A percentile compares a stretch with the other conserved stretches of the same genome.
phyloP scores from a whole-genome alignment of 2,888 invertebrate genomes.

The Xylocampa areola region DNA sequence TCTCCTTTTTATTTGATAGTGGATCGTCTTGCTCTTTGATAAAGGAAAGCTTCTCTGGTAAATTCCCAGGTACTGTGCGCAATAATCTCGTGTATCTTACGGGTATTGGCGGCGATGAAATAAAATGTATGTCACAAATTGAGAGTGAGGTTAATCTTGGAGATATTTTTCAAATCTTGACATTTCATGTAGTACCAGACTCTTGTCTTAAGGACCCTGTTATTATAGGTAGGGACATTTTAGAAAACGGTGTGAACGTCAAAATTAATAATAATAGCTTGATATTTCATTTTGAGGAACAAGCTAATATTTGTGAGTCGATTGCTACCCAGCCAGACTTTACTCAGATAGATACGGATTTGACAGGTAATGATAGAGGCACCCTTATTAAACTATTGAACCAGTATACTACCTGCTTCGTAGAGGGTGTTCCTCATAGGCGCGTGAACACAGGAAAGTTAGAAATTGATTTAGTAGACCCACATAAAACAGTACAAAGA shows the following conservation, averaged over 20 bases:
- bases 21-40: conserved; percentile 12
- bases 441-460: conserved; percentile 43
- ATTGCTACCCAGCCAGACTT: too few relatives aligned
- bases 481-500: conserved; percentile 38
- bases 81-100: conserved; percentile 4
- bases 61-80: conserved; percentile 1
- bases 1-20: conserved; percentile 25
- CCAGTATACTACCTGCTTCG: conserved; percentile 37
- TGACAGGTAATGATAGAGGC: conserved; percentile 1
- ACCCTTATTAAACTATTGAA: conserved; percentile 14
- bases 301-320: too few relatives aligned
- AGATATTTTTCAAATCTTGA: not conserved
- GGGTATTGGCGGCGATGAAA: conserved; percentile 1
- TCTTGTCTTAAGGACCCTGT: not conserved
- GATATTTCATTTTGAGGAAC: not conserved
- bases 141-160: not conserved
- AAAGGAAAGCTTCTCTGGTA: not conserved
- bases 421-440: conserved; percentile 37
- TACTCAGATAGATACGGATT: conserved; percentile 16
- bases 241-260: not conserved
- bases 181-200: conserved; percentile 22
- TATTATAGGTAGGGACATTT: conserved; percentile 17
- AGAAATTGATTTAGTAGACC: conserved; percentile 44
- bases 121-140: not conserved
- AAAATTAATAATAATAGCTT: not conserved